phyloP scores from a whole-genome alignment of 2,888 invertebrate genomes.

The Tetranychus piercei region DNA sequence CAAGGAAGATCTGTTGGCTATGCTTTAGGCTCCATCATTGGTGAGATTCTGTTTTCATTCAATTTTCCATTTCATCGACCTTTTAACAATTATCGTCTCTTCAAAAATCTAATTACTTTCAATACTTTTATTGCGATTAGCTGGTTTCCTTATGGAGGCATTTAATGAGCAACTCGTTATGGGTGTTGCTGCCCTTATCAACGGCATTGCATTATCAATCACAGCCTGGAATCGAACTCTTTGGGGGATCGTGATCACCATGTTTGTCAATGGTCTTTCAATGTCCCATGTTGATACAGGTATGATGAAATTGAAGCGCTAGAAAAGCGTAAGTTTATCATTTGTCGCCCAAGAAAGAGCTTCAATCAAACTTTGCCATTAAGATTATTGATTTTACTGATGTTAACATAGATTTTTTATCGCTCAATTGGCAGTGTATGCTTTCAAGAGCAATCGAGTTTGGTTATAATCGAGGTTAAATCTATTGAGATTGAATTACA shows the following conservation, averaged over 20 bases:
- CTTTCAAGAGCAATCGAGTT: no score
- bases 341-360: background rate
- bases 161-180: background rate
- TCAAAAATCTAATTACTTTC: background rate
- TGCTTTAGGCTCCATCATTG: background rate
- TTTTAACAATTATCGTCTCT: no score
- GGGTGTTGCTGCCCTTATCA: background rate
- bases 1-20: slow-evolving; percentile 6
- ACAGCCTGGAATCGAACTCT: slow-evolving; percentile 5
- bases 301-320: background rate
- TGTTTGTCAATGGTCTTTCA: background rate
- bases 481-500: no score
- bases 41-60: background rate
- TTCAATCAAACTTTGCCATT: background rate
- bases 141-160: background rate
- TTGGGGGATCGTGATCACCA: background rate
- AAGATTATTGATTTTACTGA: background rate
- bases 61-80: background rate
- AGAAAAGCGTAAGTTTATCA: background rate
- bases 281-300: background rate
- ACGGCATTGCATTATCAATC: background rate
- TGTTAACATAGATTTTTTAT: no score
- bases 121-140: background rate
- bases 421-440: no score
- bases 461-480: no score